These are phyloP conservation scores for Ceuthmochares aereus DNA, from an alignment of 2,113 vertebrate genomes.

Conservation along the genomic window DNA sequence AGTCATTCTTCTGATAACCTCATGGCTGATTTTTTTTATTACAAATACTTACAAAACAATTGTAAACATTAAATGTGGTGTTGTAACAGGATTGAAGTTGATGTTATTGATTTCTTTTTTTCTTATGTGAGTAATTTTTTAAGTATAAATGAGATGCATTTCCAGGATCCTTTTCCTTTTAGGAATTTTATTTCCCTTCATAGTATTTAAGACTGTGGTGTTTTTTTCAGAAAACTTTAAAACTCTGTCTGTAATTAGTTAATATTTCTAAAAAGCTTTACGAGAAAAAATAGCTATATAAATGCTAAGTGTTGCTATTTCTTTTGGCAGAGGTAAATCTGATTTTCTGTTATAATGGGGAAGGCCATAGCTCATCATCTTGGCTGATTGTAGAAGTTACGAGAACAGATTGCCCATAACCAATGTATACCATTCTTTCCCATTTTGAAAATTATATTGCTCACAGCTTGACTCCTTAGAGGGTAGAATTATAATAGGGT, in stretches of 20 bases:
- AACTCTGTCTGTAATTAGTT: conserved; percentile 7
- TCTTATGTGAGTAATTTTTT: neutral
- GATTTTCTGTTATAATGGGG: conserved; percentile 41
- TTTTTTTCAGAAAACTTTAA: neutral
- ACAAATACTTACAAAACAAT: neutral
- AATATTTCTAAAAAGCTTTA: conserved; percentile 29
- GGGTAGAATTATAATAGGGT: conserved; percentile 35
- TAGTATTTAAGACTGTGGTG: neutral
- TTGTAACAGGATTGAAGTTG: neutral
- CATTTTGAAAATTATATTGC: conserved; percentile 63
- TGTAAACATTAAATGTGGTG: neutral
- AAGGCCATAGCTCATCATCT: conserved; percentile 46
- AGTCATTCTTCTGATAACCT: neutral
- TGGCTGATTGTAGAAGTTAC: conserved; percentile 30
- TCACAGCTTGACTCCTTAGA: conserved; percentile 64
- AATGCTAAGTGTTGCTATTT: conserved; percentile 45
- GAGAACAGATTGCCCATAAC: conserved; percentile 65
- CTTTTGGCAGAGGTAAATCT: conserved; percentile 48
- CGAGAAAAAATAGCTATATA: conserved; percentile 27
- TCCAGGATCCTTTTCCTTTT: neutral
- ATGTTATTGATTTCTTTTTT: fast-evolving
- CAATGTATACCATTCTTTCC: conserved; percentile 21
- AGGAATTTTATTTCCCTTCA: neutral
- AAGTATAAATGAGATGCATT: neutral
- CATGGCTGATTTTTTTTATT: neutral